Base-by-base conservation (phyloP, 2,888 invertebrate genomes). In the Catocala nupta region DNA sequence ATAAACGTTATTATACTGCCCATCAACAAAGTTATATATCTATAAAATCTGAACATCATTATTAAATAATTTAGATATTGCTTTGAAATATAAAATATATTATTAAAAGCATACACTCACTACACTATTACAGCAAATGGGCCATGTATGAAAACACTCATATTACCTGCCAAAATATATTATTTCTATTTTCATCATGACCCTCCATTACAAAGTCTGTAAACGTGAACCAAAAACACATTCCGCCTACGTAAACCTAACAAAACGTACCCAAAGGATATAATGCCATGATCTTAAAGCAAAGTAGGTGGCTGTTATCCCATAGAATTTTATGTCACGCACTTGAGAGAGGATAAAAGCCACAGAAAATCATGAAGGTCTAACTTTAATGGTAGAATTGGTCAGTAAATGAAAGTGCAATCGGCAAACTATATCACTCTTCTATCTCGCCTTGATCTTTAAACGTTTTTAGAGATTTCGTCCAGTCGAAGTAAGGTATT, bases 311-410 rank as follows among this genome's bases (percentile, higher is more conserved):
- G 13, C 6, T 47, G 13, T 47, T 10, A 48, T 16, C 48, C 25
- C 13, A 48, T 48, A 48, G 48, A 48, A 48, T 48, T 48, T 48
- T 48, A 48, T 48, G 10, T 48, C 48, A 48, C 48, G 5, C 48
- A 16, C 10, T 47, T 47, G 13, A 13, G 9, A 25, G 48, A 7
- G 16, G 13, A 47, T 47, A 47, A 47, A 48, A 48, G 8, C 25
- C 8, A 25, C 25, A 13, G 10, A 9, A 25, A 10, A 10, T 48
- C 48, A 10, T 48, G 8, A 47, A 6, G 36, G 8, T 39, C 36
- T 7, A 7, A 47, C 13, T 47, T 5, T 1, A 47, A 25, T 25
- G 25, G 8, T 8, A 1, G 45, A 47, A 47, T 11, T 13, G 45
- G 45, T 9, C 11, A 47, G 45, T 47, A 47, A 13, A 7, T 12